phyloP scores from a whole-genome alignment of 2,797 vertebrate genomes.

The Graptemys geographica region DNA sequence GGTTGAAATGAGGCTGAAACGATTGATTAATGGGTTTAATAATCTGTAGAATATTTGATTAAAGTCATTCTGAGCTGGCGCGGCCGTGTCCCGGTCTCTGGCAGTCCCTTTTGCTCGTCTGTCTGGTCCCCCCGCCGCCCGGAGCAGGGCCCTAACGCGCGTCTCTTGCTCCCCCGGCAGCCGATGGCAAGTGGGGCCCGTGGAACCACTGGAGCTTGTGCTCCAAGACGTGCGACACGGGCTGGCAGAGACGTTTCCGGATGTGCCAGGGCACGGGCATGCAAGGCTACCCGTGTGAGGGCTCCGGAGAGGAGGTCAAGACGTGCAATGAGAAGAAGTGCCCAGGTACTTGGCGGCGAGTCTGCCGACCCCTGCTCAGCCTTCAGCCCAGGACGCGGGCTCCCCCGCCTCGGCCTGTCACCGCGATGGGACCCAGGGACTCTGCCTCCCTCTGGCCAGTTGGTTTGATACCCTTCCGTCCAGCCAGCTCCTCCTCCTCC shows the following conservation, averaged over 20 bases:
- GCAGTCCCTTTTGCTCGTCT: not conserved
- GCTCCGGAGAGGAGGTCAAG: constrained; percentile 95
- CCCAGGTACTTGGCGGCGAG: constrained; percentile 88
- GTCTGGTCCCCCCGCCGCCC: not conserved
- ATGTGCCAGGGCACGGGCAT: constrained; percentile 92
- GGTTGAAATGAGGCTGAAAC: not conserved
- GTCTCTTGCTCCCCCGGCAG: constrained; percentile 61
- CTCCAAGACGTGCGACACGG: constrained; percentile 96
- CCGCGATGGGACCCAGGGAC: not conserved
- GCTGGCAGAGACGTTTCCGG: constrained; percentile 96
- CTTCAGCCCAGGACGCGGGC: too few species aligned
- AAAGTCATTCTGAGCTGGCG: not conserved
- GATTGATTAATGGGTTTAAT: not conserved
- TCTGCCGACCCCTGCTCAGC: not conserved
- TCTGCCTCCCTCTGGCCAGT: not conserved
- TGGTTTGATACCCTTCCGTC: not conserved
- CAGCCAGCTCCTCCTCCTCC: too few species aligned
- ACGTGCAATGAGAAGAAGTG: constrained; percentile 98
- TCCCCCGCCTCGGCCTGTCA: not conserved
- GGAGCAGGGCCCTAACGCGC: accelerated
- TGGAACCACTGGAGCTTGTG: constrained; percentile 98
- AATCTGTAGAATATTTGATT: not conserved
- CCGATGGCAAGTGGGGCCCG: constrained; percentile 94
- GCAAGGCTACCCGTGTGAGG: constrained; percentile 93
- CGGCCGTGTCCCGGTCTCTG: accelerated